A percentile compares a stretch with the other conserved stretches of the same genome.
Evolutionary conservation across 2,888 invertebrate genomes (phyloP).

Genomic region (Mycalesis mineus): DNA sequence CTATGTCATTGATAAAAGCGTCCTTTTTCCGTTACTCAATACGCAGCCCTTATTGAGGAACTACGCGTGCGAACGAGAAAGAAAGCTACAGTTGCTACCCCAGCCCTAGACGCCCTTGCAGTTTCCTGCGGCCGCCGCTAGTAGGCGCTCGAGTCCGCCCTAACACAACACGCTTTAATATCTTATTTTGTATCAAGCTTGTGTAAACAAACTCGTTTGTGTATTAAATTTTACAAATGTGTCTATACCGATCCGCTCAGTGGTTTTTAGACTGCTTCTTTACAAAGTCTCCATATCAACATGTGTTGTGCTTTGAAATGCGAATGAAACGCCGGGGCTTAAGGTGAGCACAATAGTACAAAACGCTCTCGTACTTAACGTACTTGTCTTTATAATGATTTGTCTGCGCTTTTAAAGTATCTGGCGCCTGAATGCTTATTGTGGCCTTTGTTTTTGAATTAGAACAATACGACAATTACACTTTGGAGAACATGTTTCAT

Average conservation of each 20-base stretch:
- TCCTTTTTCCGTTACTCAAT: constrained; percentile 68
- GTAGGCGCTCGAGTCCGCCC: constrained; percentile 72
- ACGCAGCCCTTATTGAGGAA: constrained; percentile 50
- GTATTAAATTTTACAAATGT: constrained; percentile 38
- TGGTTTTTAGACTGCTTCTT: constrained; percentile 29
- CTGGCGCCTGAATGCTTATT: background rate
- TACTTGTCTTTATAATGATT: constrained; percentile 8
- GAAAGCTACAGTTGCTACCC: constrained; percentile 39
- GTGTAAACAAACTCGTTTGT: constrained; percentile 70
- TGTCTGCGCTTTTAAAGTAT: constrained; percentile 9
- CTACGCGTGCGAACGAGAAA: constrained; percentile 58
- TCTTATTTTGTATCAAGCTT: constrained; percentile 53
- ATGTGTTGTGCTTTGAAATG: constrained; percentile 22
- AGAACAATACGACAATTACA: background rate
- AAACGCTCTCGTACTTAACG: constrained; percentile 18
- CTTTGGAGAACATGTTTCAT: background rate
- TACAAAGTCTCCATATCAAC: constrained; percentile 22
- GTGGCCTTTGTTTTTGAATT: background rate
- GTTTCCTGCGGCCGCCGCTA: constrained; percentile 60
- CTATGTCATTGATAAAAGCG: constrained; percentile 74
- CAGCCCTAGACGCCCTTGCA: constrained; percentile 53
- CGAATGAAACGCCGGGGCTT: constrained; percentile 27
- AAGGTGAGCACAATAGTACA: constrained; percentile 40
- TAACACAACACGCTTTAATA: constrained; percentile 59
- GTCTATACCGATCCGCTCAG: constrained; percentile 38